A percentile compares a stretch with the other conserved stretches of the same genome.
Conservation (phyloP, 2,888 invertebrate species). For the Tryphoninae sp. region DNA sequence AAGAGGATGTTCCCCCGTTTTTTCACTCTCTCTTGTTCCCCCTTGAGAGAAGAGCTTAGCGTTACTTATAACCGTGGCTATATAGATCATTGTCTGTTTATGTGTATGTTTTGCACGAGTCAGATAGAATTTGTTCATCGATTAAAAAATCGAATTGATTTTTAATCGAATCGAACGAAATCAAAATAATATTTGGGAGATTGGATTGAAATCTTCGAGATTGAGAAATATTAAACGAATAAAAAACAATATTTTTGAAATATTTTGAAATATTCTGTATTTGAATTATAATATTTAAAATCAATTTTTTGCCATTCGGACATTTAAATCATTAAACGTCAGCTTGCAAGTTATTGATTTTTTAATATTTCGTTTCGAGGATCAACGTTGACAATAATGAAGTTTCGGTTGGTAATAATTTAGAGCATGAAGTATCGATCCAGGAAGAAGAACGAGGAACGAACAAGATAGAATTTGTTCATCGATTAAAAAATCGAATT, state of each 20-base stretch:
- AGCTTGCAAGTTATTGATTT: neutral
- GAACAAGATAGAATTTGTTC: too few relatives aligned
- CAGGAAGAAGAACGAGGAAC: neutral
- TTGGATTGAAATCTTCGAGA: neutral
- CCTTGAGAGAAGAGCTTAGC: slow-evolving; percentile 34
- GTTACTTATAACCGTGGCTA: neutral
- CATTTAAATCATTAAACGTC: neutral
- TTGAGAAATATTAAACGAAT: neutral
- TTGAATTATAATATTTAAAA: too few relatives aligned
- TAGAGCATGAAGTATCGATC: slow-evolving; percentile 8
- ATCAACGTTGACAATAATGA: slow-evolving; percentile 30
- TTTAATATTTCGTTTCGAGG: neutral
- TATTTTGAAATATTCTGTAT: too few relatives aligned
- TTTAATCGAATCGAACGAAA: neutral
- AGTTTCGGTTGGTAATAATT: slow-evolving; percentile 24
- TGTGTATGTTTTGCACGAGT: neutral
- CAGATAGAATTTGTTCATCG: too few relatives aligned
- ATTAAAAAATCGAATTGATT: neutral
- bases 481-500: too few relatives aligned
- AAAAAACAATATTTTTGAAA: too few relatives aligned
- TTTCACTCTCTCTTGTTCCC: slow-evolving; percentile 19
- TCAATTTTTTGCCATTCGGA: too few relatives aligned
- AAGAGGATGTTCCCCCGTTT: slow-evolving; percentile 63
- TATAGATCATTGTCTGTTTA: neutral
- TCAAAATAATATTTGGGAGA: neutral